Conservation (phyloP, 2,888 invertebrate species). For the Elmis aenea region DNA sequence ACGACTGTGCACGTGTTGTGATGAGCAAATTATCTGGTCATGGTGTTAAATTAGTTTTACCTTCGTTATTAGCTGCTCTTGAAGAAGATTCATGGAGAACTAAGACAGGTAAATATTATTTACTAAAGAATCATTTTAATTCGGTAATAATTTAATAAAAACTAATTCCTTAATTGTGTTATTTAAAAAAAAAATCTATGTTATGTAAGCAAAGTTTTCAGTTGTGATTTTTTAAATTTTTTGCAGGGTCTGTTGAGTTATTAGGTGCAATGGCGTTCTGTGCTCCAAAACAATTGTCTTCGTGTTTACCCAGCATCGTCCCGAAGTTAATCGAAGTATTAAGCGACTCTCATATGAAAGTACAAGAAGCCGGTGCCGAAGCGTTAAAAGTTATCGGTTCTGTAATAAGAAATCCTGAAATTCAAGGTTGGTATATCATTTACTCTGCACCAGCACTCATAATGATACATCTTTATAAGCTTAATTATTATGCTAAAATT, state of each 20-base stretch:
- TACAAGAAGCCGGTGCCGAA: slow-evolving; percentile 94
- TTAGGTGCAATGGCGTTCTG: slow-evolving; percentile 98
- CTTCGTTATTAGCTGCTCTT: slow-evolving; percentile 85
- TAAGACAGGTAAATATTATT: slow-evolving; percentile 65
- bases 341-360: slow-evolving; percentile 95
- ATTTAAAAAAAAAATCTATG: background rate
- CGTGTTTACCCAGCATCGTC: slow-evolving; percentile 96
- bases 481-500: background rate
- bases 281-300: slow-evolving; percentile 97
- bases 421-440: slow-evolving; percentile 59
- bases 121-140: slow-evolving; percentile 1
- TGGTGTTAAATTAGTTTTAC: slow-evolving; percentile 95
- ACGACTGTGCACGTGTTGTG: slow-evolving; percentile 93
- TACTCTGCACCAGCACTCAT: background rate
- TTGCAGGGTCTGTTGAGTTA: slow-evolving; percentile 83
- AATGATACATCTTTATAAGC: background rate
- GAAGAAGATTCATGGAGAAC: slow-evolving; percentile 99
- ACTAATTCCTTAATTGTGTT: too few relatives aligned
- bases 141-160: too few relatives aligned
- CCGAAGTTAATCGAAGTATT: slow-evolving; percentile 95
- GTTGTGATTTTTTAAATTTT: background rate
- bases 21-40: slow-evolving; percentile 93
- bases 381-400: slow-evolving; percentile 95
- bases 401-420: slow-evolving; percentile 97
- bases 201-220: background rate